Conservation (phyloP, 2,888 invertebrate genomes). For the Mactromeris polynyma region DNA sequence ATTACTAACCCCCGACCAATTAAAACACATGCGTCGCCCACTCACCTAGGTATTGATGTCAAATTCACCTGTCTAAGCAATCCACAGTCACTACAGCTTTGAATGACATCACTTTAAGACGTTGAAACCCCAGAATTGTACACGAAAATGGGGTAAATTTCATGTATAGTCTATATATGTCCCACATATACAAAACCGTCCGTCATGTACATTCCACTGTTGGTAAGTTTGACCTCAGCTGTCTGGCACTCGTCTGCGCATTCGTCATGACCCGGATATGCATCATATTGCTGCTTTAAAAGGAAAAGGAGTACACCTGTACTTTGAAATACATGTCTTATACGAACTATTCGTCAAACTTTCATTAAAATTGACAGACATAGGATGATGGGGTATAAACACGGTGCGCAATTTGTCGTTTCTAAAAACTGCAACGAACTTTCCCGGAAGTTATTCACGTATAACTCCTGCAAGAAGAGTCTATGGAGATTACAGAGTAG, state of each 20-base stretch:
- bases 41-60: not conserved
- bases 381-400: not conserved
- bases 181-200: slow-evolving; percentile 64
- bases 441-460: slow-evolving; percentile 24
- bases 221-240: slow-evolving; percentile 45
- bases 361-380: not conserved
- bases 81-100: not conserved
- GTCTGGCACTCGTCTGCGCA: slow-evolving; percentile 59
- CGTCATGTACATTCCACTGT: slow-evolving; percentile 70
- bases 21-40: slow-evolving; percentile 48
- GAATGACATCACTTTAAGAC: slow-evolving; percentile 18
- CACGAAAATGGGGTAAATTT: slow-evolving; percentile 66
- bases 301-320: slow-evolving; percentile 38
- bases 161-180: slow-evolving; percentile 73
- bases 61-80: slow-evolving; percentile 32
- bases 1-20: slow-evolving; percentile 47
- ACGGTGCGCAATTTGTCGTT: not conserved
- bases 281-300: slow-evolving; percentile 33
- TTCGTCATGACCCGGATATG: slow-evolving; percentile 58
- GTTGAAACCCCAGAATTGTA: slow-evolving; percentile 46
- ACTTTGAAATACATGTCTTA: not conserved
- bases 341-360: not conserved
- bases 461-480: slow-evolving; percentile 40
- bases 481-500: not conserved
- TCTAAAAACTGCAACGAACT: not conserved